phyloP scores from a whole-genome alignment of 2,113 vertebrate species.

The Meles meles region DNA sequence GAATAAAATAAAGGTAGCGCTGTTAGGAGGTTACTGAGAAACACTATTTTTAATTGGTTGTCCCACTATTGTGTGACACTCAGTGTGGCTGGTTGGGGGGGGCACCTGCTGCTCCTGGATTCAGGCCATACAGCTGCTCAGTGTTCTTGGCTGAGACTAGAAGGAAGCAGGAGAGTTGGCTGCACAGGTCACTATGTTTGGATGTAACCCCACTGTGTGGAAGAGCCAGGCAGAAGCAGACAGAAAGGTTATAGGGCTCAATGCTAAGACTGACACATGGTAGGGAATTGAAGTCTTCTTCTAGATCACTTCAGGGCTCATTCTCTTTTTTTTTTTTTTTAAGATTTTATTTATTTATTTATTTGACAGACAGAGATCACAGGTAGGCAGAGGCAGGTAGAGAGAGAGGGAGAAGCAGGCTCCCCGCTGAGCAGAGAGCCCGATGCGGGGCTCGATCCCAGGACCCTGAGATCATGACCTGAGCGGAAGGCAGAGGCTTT shows the following conservation, averaged over 20 bases:
- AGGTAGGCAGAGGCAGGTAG: too few relatives aligned
- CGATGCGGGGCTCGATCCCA: too few relatives aligned
- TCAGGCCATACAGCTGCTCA: background rate
- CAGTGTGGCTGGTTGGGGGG: background rate
- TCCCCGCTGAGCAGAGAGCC: too few relatives aligned
- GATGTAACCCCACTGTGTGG: fast-evolving
- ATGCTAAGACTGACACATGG: background rate
- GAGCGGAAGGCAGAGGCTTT: too few relatives aligned
- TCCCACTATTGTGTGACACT: too few relatives aligned
- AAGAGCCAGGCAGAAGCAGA: background rate
- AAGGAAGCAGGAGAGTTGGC: background rate
- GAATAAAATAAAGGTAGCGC: background rate
- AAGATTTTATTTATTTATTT: too few relatives aligned
- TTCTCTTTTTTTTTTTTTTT: too few relatives aligned
- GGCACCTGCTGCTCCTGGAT: background rate
- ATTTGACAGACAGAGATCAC: too few relatives aligned
- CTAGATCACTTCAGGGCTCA: background rate
- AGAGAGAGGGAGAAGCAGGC: too few relatives aligned
- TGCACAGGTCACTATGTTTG: background rate
- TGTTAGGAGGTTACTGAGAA: background rate
- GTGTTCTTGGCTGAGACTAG: background rate
- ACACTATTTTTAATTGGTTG: background rate
- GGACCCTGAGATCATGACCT: too few relatives aligned
- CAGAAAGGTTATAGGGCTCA: background rate
- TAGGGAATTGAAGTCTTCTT: background rate